Evolutionary conservation across 1,140 invertebrate genomes (phyloP).

Genomic region (Cryptotermes secundus): DNA sequence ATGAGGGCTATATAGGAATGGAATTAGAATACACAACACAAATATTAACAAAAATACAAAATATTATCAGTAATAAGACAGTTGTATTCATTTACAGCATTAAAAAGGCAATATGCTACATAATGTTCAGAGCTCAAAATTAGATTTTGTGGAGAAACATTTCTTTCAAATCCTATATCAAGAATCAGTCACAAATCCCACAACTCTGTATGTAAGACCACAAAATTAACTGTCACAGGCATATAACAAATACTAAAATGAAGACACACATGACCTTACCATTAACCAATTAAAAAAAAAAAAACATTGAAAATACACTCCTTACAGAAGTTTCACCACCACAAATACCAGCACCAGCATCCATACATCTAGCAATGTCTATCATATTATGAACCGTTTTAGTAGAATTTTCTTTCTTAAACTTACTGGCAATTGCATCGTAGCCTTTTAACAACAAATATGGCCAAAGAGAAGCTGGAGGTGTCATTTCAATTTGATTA

Average conservation of each 20-base stretch:
- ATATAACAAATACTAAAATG: background rate
- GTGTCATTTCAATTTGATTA: no score
- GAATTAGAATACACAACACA: background rate
- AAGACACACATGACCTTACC: background rate
- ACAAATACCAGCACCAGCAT: background rate
- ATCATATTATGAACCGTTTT: background rate
- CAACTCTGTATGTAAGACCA: background rate
- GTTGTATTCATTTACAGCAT: background rate
- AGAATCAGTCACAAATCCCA: background rate
- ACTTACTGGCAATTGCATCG: no score
- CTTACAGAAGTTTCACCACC: background rate
- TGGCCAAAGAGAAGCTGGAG: no score
- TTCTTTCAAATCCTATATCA: background rate
- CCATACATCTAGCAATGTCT: background rate
- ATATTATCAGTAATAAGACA: background rate
- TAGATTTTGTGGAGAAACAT: background rate
- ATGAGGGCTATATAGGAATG: no score
- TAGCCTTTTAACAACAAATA: no score
- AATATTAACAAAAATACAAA: background rate
- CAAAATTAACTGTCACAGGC: background rate
- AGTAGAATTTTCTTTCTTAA: no score
- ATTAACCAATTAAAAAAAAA: background rate
- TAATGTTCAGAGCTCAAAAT: background rate
- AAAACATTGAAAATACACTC: background rate
- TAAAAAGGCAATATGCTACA: background rate